Percentiles rank a stretch among this genome's conserved stretches.
Evolutionary conservation across 2,113 vertebrate genomes (phyloP).

Genomic region (Isurus oxyrinchus): DNA sequence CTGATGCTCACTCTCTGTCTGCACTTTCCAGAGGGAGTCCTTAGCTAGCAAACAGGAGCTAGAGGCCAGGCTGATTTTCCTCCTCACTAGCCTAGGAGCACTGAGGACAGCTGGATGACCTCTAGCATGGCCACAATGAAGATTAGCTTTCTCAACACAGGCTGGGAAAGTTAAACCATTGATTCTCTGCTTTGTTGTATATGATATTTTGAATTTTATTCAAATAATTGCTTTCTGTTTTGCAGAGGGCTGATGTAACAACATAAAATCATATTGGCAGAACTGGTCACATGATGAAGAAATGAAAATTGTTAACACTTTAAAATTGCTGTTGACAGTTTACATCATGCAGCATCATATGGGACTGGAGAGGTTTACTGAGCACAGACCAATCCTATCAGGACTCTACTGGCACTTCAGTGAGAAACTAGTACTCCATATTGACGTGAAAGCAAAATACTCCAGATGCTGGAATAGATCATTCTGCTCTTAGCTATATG

Average conservation of each 20-base stretch:
- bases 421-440: not conserved
- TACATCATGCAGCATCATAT: not conserved
- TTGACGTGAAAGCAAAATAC: too few species aligned
- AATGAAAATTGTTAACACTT: not conserved
- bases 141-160: not conserved
- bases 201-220: not conserved
- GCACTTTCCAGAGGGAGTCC: conserved; percentile 5
- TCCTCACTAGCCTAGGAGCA: not conserved
- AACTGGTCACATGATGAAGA: not conserved
- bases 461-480: too few species aligned
- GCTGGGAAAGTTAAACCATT: not conserved
- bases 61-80: not conserved
- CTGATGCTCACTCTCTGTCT: not conserved
- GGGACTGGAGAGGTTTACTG: not conserved
- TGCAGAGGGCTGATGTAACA: not conserved
- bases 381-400: not conserved
- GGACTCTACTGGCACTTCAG: not conserved
- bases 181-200: not conserved
- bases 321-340: conserved; percentile 1
- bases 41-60: not conserved
- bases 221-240: not conserved
- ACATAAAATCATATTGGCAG: not conserved
- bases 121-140: too few species aligned
- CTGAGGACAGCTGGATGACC: not conserved
- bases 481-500: too few species aligned